Evolutionary conservation across 2,797 vertebrate genomes (phyloP).

Genomic region (Botia kubotai): DNA sequence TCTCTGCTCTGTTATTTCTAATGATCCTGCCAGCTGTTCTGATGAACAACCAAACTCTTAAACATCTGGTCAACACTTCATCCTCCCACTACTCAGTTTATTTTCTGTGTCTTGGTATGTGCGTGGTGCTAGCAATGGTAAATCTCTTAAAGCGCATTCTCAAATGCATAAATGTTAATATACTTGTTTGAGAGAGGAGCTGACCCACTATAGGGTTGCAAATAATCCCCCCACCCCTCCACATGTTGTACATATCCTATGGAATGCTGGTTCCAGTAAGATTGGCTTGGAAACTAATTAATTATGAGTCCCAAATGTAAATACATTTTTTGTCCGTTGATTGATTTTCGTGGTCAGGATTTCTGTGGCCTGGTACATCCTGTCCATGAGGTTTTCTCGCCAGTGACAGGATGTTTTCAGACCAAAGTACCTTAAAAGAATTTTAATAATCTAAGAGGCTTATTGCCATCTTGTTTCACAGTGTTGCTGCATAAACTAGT

Average conservation of each 20-base stretch:
- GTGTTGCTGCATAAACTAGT: constrained; percentile 1
- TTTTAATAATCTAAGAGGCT: constrained; percentile 52
- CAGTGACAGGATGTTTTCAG: constrained; percentile 20
- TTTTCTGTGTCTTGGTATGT: constrained; percentile 17
- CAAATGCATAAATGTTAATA: neutral
- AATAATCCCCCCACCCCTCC: neutral
- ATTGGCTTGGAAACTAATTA: neutral
- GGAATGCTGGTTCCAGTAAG: constrained; percentile 9
- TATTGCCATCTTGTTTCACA: constrained; percentile 15
- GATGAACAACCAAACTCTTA: constrained; percentile 27
- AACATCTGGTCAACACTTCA: constrained; percentile 40
- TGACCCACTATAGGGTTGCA: constrained; percentile 23
- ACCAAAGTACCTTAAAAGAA: constrained; percentile 39
- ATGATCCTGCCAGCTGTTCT: constrained; percentile 34
- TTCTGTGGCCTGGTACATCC: constrained; percentile 2
- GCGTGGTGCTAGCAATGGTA: too few species aligned
- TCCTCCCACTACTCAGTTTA: constrained; percentile 28
- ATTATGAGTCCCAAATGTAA: neutral
- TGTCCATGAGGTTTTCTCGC: neutral
- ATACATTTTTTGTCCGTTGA: neutral
- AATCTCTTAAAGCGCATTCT: too few species aligned
- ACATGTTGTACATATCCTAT: constrained; percentile 1
- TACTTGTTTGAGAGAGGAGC: neutral
- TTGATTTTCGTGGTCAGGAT: neutral
- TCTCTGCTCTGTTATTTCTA: constrained; percentile 29